phyloP scores from a whole-genome alignment of 2,113 vertebrate genomes.

The Ahaetulla prasina region DNA sequence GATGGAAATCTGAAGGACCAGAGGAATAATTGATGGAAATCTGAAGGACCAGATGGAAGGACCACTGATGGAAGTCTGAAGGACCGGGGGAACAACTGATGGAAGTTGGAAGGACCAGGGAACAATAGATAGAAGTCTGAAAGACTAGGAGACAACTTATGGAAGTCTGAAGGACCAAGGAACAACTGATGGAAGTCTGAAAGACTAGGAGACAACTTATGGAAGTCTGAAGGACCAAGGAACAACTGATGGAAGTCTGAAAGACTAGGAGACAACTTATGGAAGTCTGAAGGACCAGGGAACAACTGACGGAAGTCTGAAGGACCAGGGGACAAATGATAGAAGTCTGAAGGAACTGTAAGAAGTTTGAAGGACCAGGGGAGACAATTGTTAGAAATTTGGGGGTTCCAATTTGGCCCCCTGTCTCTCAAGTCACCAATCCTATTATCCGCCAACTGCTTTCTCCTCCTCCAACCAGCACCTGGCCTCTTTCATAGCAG shows the following conservation, averaged over 20 bases:
- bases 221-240: not conserved
- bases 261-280: not conserved
- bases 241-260: no score
- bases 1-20: not conserved
- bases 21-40: fast-evolving
- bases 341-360: no score
- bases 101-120: not conserved
- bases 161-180: fast-evolving
- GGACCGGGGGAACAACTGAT: fast-evolving
- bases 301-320: no score
- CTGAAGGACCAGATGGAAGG: not conserved
- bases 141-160: fast-evolving
- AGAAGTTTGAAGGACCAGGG: no score
- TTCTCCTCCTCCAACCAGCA: not conserved
- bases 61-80: not conserved
- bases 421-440: not conserved
- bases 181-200: not conserved
- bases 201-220: fast-evolving
- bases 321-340: fast-evolving
- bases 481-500: not conserved
- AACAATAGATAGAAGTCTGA: not conserved
- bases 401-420: no score
- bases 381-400: not conserved
- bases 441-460: not conserved
- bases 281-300: no score